Evolutionary conservation across 1,140 invertebrate genomes (phyloP).

Genomic region (Ostrea edulis): DNA sequence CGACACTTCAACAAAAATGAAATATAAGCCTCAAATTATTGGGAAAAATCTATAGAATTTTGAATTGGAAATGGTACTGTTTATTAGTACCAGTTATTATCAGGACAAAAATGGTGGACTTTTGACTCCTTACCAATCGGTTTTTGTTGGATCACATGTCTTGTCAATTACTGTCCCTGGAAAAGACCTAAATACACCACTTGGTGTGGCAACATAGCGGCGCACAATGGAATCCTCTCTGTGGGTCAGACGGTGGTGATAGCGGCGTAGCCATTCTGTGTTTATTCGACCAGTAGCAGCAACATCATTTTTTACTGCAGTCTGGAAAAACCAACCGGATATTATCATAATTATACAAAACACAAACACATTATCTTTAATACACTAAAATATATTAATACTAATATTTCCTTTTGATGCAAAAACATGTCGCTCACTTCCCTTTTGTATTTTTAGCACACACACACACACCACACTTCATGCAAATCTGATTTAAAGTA

Average conservation of each 20-base stretch:
- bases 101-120: not conserved
- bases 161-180: constrained; percentile 90
- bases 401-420: no score
- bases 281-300: constrained; percentile 88
- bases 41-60: no score
- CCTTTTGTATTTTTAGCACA: no score
- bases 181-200: constrained; percentile 90
- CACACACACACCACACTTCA: no score
- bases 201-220: constrained; percentile 87
- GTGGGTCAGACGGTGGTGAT: constrained; percentile 82
- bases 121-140: constrained; percentile 84
- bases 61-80: no score
- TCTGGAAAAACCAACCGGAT: constrained; percentile 59
- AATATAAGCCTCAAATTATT: no score
- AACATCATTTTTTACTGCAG: constrained; percentile 87
- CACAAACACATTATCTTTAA: not conserved
- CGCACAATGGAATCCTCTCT: constrained; percentile 90
- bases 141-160: constrained; percentile 89
- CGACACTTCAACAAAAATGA: no score
- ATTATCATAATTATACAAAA: not conserved
- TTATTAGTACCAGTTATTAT: no score
- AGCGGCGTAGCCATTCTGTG: constrained; percentile 86
- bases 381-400: not conserved
- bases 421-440: no score
- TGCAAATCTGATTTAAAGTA: no score